These are phyloP conservation scores for Hydroisotoma schaefferi DNA, from an alignment of 2,888 invertebrate genomes.

Conservation along the genomic window DNA sequence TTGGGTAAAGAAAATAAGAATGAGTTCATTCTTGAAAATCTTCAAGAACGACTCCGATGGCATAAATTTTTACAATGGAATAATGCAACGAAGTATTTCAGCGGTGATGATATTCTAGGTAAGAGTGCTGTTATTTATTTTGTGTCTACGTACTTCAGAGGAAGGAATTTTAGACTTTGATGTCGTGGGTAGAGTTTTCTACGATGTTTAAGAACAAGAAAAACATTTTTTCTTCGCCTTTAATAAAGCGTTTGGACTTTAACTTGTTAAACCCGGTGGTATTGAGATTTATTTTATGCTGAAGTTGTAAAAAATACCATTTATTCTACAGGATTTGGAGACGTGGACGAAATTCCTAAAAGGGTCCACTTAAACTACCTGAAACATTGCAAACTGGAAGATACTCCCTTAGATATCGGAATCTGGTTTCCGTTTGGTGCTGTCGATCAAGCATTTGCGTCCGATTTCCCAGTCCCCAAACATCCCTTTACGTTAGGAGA, in stretches of 20 bases:
- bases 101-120: conserved; percentile 12
- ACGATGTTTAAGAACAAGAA: too few species aligned
- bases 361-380: conserved; percentile 10
- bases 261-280: too few species aligned
- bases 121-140: too few species aligned
- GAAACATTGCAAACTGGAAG: conserved; percentile 10
- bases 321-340: conserved; percentile 25
- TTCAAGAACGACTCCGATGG: conserved; percentile 16
- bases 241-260: too few species aligned
- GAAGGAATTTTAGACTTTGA: too few species aligned
- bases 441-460: conserved; percentile 4
- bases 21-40: conserved; percentile 1
- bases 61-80: conserved; percentile 22
- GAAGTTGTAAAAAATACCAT: too few species aligned
- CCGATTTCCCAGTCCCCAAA: conserved; percentile 12
- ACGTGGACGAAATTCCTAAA: conserved; percentile 15
- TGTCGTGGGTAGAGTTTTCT: too few species aligned
- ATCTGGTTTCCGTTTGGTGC: conserved; percentile 27
- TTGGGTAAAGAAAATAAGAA: too few species aligned
- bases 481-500: conserved; percentile 9
- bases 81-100: conserved; percentile 9
- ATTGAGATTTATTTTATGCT: too few species aligned
- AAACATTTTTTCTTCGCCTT: too few species aligned
- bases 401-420: conserved; percentile 7
- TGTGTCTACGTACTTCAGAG: too few species aligned